Conservation (phyloP, 2,113 vertebrate genomes). For the Probosciger aterrimus region DNA sequence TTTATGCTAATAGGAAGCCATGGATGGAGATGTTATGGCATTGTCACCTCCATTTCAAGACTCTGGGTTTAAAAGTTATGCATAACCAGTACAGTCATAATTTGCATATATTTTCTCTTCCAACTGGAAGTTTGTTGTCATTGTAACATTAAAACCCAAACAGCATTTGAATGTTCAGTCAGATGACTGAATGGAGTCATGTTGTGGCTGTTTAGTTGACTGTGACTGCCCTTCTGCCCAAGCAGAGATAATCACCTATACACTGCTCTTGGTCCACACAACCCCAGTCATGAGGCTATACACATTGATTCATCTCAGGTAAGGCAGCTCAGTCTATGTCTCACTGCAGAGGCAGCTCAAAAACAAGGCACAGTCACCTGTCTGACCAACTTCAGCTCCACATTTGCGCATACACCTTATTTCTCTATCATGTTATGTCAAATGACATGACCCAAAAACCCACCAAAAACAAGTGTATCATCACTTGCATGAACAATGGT, state of each 20-base stretch:
- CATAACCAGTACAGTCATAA: neutral
- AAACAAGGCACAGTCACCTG: neutral
- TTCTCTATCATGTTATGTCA: neutral
- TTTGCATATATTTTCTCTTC: neutral
- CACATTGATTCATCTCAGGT: neutral
- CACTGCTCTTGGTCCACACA: neutral
- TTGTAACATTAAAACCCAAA: neutral
- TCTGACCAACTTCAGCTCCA: neutral
- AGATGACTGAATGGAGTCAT: neutral
- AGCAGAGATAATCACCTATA: neutral
- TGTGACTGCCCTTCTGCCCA: neutral
- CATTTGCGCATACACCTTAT: neutral
- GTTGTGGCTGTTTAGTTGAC: neutral
- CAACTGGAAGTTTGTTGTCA: neutral
- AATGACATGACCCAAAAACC: neutral
- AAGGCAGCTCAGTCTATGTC: neutral
- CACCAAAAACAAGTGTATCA: neutral
- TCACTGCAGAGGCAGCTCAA: neutral
- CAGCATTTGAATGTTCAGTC: neutral
- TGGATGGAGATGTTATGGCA: accelerated
- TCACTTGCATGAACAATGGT: neutral
- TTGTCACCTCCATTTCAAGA: neutral
- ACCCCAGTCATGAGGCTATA: neutral
- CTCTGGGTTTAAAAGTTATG: neutral
- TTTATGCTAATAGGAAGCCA: neutral